Evolutionary conservation across 2,888 invertebrate species (phyloP).

Genomic region (Scelioninae gen. 1): DNA sequence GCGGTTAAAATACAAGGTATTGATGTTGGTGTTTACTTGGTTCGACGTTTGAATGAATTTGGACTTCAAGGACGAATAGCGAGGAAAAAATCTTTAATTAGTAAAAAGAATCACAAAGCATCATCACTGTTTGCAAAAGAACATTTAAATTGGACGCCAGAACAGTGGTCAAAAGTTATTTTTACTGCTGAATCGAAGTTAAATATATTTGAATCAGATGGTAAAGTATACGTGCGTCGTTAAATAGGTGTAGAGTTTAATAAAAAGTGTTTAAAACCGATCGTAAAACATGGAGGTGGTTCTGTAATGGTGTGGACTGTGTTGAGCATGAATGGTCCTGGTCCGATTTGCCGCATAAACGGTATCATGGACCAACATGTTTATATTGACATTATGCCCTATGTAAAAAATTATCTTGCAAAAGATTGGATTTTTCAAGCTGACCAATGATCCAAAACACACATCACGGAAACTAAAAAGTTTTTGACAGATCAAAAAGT

Average conservation of each 20-base stretch:
- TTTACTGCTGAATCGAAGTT: constrained; percentile 52
- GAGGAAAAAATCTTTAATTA: too few species aligned
- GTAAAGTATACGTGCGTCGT: constrained; percentile 76
- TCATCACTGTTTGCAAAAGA: too few species aligned
- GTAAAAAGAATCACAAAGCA: too few species aligned
- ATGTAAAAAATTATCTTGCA: constrained; percentile 27
- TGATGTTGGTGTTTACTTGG: too few species aligned
- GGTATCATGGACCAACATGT: constrained; percentile 32
- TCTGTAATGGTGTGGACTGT: constrained; percentile 37
- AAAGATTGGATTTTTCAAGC: constrained; percentile 49
- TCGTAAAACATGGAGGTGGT: constrained; percentile 22
- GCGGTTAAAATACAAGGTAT: too few species aligned
- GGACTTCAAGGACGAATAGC: too few species aligned
- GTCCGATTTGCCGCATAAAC: constrained; percentile 24
- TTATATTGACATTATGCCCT: constrained; percentile 35
- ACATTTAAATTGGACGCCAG: too few species aligned
- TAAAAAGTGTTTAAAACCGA: constrained; percentile 18
- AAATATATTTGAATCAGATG: constrained; percentile 38
- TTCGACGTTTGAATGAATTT: too few species aligned
- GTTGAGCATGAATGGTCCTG: constrained; percentile 27
- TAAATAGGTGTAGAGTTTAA: constrained; percentile 27
- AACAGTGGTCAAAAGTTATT: constrained; percentile 26
- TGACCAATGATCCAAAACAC: constrained; percentile 55
- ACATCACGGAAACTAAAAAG: constrained; percentile 13
- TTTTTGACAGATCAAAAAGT: constrained; percentile 30